Evolutionary conservation across 2,797 vertebrate genomes (phyloP), one percentile per base, ranked within the genome.

Genomic region (Etheostoma nigrum): DNA sequence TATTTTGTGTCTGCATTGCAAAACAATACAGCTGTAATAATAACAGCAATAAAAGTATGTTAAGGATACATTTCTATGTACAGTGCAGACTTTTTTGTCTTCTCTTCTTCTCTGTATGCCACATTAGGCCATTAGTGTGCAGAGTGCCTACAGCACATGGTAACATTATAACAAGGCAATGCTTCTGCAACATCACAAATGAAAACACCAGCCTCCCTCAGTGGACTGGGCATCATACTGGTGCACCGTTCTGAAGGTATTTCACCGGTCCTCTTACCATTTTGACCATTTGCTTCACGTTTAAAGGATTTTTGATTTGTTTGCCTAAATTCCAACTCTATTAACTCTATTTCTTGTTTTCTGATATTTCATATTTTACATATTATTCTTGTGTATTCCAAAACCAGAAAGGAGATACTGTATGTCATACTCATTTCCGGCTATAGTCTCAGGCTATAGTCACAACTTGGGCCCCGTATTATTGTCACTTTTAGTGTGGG

Each of bases 181-280:
- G 44, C n/a, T 59, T 27, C 27, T 60, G 48, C 60, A 77, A 52
- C 68, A 23, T 14, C 19, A 53, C 19, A n/a, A n/a, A 67, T 67
- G 12, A 62, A 82, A 54, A 72, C 61, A 62, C 11, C 49, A 52
- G 44, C 19, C 60, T 76, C 21, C 68, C n/a, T 76, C 44, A 49
- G 60, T 18, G 18, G 42, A 67, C 30, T 21, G 49, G 70, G 23
- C 42, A 44, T 67, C 65, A 60, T 45, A 44, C 42, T 51, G n/a
- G 25, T 9, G 4, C 53, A 49, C 36, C 10, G 10, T 40, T 40
- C 36, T 40, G 9, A 40, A 40, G 36, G 36, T 36, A 36, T 36
- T 36, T 36, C 10, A 36, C 36, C 36, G 10, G 36, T 33, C 36
- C 45, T 52, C 18, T 16, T 57, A 65, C 16, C 27, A 15, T 44